Base-by-base conservation (phyloP, 2,113 vertebrate genomes). In the Pyrgilauda ruficollis region DNA sequence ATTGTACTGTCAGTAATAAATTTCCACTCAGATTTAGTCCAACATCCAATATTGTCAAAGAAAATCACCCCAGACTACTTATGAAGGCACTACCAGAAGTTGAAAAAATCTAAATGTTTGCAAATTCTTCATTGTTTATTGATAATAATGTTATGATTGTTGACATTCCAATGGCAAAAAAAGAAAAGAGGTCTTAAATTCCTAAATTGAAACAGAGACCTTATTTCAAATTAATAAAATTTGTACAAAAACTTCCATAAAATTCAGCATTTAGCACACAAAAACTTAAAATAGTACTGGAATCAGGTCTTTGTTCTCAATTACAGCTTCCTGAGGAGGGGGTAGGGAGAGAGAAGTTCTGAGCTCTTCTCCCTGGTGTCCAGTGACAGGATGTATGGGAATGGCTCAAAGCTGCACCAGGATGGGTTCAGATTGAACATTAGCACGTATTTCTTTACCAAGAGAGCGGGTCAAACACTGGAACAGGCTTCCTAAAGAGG, bases 331-430 rank as follows among this genome's bases (percentile, higher is more conserved):
- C 67, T 20, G 33, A 64, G 63, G 30, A 33, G 5, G 1, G 2
- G 0, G n/a, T 33, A 20, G 7, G 43, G 31, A 59, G 18, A 58
- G 9, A 26, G 9, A 67, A 7, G 28, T 22, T n/a, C 24, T 87
- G 66, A 69, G 6, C 37, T 74, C 50, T 62, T 74, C 15, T 67
- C 4, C 7, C 17, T 62, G 11, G 5, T 7, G 33, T 26, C 13
- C 33, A 47, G 35, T 4, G 18, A 59, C 1, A 76, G 23, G 27
- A 66, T 2, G 2, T 0, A 0, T 73, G 30, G 33, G 15, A 69
- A 61, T 11, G 14, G 15, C 66, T 31, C 35, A 52, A 69, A 73
- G 30, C 9, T 31, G 7, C 2, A 0, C 1, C 6, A 43, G 19
- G 10, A 10, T 1, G 52, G 10, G 15, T 35, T 81, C 3, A 30